phyloP scores from a whole-genome alignment of 2,797 vertebrate genomes.

The Sebastes nivosus region DNA sequence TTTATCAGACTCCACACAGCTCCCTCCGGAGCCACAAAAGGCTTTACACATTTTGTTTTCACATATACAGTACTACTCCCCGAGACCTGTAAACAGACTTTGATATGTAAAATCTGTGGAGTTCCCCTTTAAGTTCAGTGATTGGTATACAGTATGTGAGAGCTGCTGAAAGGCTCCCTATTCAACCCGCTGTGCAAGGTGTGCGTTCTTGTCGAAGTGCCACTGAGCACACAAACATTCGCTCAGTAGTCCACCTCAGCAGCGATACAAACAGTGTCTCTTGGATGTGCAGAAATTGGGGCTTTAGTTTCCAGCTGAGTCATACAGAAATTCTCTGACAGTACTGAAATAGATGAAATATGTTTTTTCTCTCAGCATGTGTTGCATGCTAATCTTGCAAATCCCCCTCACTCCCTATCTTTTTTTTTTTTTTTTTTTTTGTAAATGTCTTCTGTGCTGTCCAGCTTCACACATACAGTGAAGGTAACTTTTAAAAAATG shows the following conservation, averaged over 20 bases:
- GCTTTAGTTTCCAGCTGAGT: conserved; percentile 48
- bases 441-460: conserved; percentile 7
- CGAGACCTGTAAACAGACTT: not conserved
- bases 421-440: not conserved
- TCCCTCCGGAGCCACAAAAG: not conserved
- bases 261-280: conserved; percentile 3
- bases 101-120: not conserved
- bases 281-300: conserved; percentile 33
- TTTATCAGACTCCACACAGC: not conserved
- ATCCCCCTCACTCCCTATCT: not conserved
- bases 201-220: conserved; percentile 10
- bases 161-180: not conserved
- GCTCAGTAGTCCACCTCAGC: conserved; percentile 23
- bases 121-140: not conserved
- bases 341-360: conserved; percentile 33
- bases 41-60: not conserved
- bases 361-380: conserved; percentile 18
- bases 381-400: conserved; percentile 38
- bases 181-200: not conserved
- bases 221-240: not conserved
- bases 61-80: not conserved
- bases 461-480: not conserved
- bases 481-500: conserved; percentile 11
- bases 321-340: conserved; percentile 20
- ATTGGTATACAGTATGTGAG: not conserved